Percentiles rank a stretch among this genome's conserved stretches.
Conservation (phyloP, 2,113 vertebrate species). For the Gallinago jamesoni region DNA sequence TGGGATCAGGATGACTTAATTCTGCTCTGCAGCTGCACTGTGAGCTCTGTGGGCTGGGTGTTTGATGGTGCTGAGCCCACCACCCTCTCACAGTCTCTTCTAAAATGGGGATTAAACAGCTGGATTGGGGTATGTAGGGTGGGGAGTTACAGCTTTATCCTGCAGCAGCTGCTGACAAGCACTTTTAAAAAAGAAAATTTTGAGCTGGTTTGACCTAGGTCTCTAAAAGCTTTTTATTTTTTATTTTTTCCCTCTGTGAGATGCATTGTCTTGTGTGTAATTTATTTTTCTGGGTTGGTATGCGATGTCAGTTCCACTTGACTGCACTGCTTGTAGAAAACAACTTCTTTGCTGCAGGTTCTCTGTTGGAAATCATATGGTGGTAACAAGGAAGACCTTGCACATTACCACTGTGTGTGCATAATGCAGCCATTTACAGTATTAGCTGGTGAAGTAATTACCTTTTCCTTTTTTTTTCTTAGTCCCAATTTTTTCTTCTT, state of each 20-base stretch:
- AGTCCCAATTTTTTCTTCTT: not conserved
- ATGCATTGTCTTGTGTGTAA: not conserved
- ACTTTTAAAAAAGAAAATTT: not conserved
- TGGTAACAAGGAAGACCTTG: not conserved
- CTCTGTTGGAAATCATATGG: not conserved
- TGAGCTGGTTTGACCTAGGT: not conserved
- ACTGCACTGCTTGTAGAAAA: not conserved
- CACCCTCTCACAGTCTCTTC: not conserved
- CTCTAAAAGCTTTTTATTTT: not conserved
- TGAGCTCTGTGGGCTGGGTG: too few relatives aligned
- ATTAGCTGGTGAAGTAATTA: conserved; percentile 18
- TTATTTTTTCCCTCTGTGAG: not conserved
- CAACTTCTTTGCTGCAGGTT: not conserved
- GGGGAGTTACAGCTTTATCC: not conserved
- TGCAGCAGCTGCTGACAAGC: not conserved
- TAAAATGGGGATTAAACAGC: not conserved
- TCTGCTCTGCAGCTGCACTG: not conserved
- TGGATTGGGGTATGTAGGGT: accelerated
- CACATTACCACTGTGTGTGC: not conserved
- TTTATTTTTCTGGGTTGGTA: conserved; percentile 12
- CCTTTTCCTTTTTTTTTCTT: not conserved
- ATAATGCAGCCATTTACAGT: not conserved
- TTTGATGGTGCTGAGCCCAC: accelerated
- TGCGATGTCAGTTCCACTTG: conserved; percentile 15
- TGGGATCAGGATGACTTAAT: not conserved